Base-by-base conservation (phyloP, 92 coral and sea anemone genomes). In the Blastomussa wellsi region DNA sequence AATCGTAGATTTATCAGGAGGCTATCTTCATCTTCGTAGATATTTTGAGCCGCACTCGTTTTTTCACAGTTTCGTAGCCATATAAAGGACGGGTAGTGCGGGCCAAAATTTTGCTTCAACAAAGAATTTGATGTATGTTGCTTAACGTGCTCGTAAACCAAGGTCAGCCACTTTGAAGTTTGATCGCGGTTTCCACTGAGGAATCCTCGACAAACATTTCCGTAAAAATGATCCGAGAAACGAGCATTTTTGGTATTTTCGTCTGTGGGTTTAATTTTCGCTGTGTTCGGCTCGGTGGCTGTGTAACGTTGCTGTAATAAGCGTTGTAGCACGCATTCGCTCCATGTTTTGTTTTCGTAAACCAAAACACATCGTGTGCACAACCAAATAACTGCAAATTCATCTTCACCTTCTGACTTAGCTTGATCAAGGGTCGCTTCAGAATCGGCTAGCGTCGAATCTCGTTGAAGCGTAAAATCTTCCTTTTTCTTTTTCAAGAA, bases 301-400 rank as follows among this genome's bases (percentile, higher is more conserved):
- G 19, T 37, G 72, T 42, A 32, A 31, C 71, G 73, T 32, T 59
- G 79, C 12, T 41, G 79, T 20, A 66, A 19, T 26, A 78, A 77
- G 20, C 70, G 53, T 32, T 67, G 62, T 22, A 67, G 39, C 77
- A n/a, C 77, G 66, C 22, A 8, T 47, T 85, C 76, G 57, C 41
- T 72, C 82, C 92, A 75, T 24, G 87, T 62, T 79, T 79, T 89
- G 49, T 80, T 89, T 60, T 93, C 95, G 89, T 92, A 92, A 38
- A 91, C 92, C 86, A 94, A 64, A 51, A 92, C 88, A 86, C 98
- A 94, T 57, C 95, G 95, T 71, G 84, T 77, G 82, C 90, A 90
- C 66, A 73, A 57, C 86, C 88, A 89, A 60, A 85, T 79, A 55
- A 87, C 86, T 59, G 91, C 86, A 76, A 74, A 60, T 31, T 33